These are phyloP conservation scores for Toxonevra muliebris DNA, from an alignment of 2,888 invertebrate genomes.

Conservation along the genomic window DNA sequence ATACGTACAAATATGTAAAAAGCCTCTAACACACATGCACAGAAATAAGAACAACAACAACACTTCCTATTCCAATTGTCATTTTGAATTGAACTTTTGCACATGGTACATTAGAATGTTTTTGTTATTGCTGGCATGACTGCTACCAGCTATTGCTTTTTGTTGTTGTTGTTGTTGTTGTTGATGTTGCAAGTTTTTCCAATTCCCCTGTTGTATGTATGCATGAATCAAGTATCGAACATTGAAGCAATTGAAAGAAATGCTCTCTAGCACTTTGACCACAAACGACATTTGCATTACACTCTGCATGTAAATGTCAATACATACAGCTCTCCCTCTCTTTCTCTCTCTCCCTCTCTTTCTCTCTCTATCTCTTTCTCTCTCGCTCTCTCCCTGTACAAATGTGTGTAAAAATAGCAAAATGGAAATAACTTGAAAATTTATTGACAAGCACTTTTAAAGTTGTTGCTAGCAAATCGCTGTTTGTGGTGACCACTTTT, in stretches of 20 bases:
- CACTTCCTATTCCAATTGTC: slow-evolving; percentile 1
- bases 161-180: background rate
- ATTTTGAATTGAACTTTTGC: background rate
- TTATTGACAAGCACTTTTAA: slow-evolving; percentile 20
- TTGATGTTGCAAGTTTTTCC: background rate
- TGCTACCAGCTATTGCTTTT: background rate
- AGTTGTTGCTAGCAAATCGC: slow-evolving; percentile 21
- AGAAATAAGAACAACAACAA: background rate
- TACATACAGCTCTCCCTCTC: background rate
- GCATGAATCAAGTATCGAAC: background rate
- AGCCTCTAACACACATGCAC: background rate
- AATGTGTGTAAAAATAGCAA: background rate
- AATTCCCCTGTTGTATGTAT: background rate
- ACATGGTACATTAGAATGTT: background rate
- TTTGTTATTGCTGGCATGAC: background rate
- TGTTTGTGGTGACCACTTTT: slow-evolving; percentile 4
- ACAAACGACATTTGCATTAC: slow-evolving; percentile 12
- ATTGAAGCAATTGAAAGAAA: background rate
- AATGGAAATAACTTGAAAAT: slow-evolving; percentile 25
- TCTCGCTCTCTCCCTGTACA: background rate
- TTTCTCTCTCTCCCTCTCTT: too few species aligned
- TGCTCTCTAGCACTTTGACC: slow-evolving; percentile 10
- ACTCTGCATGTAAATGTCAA: background rate
- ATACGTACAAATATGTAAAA: background rate
- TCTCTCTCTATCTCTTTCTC: background rate